phyloP scores from a whole-genome alignment of 2,888 invertebrate species.

The Leucania comma region DNA sequence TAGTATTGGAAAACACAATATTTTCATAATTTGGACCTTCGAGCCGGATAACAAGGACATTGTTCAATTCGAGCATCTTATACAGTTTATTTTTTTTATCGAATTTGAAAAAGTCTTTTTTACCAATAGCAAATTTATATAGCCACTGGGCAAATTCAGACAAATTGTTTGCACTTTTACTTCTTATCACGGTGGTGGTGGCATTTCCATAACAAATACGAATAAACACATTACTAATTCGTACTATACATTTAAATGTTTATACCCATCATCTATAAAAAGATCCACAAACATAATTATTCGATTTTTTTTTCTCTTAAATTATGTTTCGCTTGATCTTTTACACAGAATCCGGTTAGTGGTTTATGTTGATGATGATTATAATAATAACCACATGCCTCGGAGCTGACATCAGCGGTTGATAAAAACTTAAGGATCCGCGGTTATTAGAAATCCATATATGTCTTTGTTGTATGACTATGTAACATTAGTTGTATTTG shows the following conservation, averaged over 20 bases:
- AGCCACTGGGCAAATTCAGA: not conserved
- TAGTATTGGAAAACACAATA: no score
- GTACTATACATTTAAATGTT: not conserved
- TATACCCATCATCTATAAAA: not conserved
- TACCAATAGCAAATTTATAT: not conserved
- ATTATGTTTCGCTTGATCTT: conserved; percentile 35
- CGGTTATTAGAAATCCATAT: conserved; percentile 9
- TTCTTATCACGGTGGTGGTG: not conserved
- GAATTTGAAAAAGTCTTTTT: no score
- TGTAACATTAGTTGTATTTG: not conserved
- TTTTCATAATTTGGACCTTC: not conserved
- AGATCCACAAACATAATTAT: conserved; percentile 21
- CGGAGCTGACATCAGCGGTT: conserved; percentile 46
- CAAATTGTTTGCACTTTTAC: not conserved
- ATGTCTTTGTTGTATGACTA: not conserved
- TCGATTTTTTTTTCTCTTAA: conserved; percentile 4
- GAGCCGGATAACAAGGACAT: not conserved
- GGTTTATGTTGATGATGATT: conserved; percentile 32
- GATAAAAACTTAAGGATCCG: conserved; percentile 33
- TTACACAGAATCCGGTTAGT: conserved; percentile 54
- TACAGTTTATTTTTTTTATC: no score
- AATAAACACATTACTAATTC: not conserved
- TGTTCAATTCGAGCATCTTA: not conserved
- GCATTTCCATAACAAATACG: conserved; percentile 5
- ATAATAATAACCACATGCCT: conserved; percentile 44